Percentiles rank a stretch among this genome's conserved stretches.
Conservation (phyloP, 1,140 invertebrate species). For the Tetranychus cinnabarinus region DNA sequence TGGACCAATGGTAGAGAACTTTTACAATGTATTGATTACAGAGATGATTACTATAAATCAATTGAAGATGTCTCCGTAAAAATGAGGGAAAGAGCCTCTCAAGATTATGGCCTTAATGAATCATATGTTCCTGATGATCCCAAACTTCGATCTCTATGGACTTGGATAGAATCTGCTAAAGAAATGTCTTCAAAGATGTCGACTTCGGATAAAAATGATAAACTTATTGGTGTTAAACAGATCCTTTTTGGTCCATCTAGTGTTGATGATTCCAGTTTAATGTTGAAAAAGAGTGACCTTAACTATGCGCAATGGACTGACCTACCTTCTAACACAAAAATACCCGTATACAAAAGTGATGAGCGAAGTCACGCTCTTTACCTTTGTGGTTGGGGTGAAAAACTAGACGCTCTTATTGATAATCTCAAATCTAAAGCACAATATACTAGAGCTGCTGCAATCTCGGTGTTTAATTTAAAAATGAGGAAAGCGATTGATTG, state of each 20-base stretch:
- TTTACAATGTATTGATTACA: constrained; percentile 30
- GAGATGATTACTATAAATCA: constrained; percentile 24
- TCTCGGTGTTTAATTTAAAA: constrained; percentile 68
- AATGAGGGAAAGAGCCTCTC: constrained; percentile 41
- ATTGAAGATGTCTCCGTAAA: constrained; percentile 42
- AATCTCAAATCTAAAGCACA: constrained; percentile 14
- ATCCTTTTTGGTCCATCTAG: not conserved
- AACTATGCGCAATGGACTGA: not conserved
- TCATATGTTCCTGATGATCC: not conserved
- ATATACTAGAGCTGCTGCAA: constrained; percentile 60
- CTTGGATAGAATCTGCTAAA: not conserved
- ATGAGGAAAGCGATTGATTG: constrained; percentile 59
- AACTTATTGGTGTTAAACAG: not conserved
- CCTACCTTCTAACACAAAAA: not conserved
- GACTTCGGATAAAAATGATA: not conserved
- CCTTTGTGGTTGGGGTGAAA: not conserved
- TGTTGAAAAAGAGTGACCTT: not conserved
- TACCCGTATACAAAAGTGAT: not conserved
- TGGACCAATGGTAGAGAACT: constrained; percentile 46
- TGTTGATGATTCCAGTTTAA: not conserved
- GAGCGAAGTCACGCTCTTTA: not conserved
- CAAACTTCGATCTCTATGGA: not conserved
- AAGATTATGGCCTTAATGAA: constrained; percentile 37
- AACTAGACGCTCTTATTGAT: not conserved
- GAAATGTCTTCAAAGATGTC: not conserved